Evolutionary conservation across 2,888 invertebrate species (phyloP).

Genomic region (Linyphia triangularis): DNA sequence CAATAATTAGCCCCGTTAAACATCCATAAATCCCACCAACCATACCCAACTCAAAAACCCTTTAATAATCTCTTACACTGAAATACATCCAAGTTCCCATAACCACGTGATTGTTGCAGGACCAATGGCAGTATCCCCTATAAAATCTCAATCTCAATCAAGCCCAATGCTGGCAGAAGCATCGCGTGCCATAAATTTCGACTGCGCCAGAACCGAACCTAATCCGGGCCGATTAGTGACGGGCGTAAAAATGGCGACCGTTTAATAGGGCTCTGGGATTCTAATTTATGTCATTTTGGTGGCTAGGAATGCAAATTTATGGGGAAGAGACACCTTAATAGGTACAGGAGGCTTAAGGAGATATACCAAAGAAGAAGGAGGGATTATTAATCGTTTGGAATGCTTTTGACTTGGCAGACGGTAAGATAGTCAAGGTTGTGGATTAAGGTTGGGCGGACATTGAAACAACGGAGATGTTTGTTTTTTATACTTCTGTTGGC

Average conservation of each 20-base stretch:
- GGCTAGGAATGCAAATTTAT: conserved; percentile 52
- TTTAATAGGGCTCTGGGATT: conserved; percentile 14
- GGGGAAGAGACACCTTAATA: conserved; percentile 44
- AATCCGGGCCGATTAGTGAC: conserved; percentile 38
- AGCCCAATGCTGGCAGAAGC: neutral
- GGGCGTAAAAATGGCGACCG: conserved; percentile 30
- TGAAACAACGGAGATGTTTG: no score
- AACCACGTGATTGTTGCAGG: neutral
- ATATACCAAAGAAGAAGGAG: neutral
- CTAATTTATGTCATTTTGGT: conserved; percentile 43
- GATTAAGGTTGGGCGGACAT: neutral
- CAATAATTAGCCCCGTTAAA: neutral
- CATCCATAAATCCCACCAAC: neutral
- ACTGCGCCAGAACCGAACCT: conserved; percentile 4
- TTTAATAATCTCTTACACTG: neutral
- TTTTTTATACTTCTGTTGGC: no score
- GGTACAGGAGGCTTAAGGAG: conserved; percentile 10
- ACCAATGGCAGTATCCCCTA: neutral
- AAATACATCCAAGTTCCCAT: no score
- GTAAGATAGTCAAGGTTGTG: neutral
- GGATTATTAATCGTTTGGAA: conserved; percentile 21
- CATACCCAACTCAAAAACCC: neutral
- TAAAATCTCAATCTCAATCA: conserved; percentile 12
- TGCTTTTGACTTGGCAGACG: neutral
- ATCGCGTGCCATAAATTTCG: neutral